Base-by-base conservation (phyloP, 2,797 vertebrate species). In the Crocodylus rhombifer region DNA sequence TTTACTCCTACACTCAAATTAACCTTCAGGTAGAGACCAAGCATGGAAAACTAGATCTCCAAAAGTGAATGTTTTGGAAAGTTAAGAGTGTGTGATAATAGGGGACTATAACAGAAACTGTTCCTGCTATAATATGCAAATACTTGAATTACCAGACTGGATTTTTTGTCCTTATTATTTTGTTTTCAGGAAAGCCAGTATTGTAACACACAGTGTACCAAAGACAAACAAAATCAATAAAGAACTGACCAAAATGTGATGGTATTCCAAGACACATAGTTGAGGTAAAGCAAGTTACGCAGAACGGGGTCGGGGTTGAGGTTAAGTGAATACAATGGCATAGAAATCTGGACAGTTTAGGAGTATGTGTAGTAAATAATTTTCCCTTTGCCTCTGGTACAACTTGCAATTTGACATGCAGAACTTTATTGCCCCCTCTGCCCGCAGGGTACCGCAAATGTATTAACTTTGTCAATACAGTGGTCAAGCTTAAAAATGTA, bases 11-110 rank as follows among this genome's bases (percentile, higher is more conserved):
- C 23, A 58, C 28, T 71, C 63, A 61, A 26, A 91, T 80, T 57
- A 91, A 91, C 94, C 95, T 93, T 33, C 93, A 92, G 96, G 95
- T 94, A 94, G 96, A 80, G 21, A 56, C 18, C 91, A 88, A 18
- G 65, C 63, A 10, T 14, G 91, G 89, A 97, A 96, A 96, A 96
- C 91, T 96, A 61, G 81, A 67, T 6, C 60, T 91, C 65, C 78
- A 92, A 84, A 96, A 95, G 95, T 91, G 82, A 94, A 69, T 96
- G 92, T 94, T 96, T 92, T 92, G 96, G 96, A 96, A 96, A 96
- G 89, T 95, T 14, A 95, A 76, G 80, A 77, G 92, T 90, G 88
- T 94, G 93, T 96, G 84, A 93, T 94, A 95, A 86, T 2, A 62
- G 18, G 26, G 33, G 75, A 23, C 57, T 88, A 63, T 64, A 67